phyloP scores from a whole-genome alignment of 2,113 vertebrate species.

The Machaerirhynchus nigripectus region DNA sequence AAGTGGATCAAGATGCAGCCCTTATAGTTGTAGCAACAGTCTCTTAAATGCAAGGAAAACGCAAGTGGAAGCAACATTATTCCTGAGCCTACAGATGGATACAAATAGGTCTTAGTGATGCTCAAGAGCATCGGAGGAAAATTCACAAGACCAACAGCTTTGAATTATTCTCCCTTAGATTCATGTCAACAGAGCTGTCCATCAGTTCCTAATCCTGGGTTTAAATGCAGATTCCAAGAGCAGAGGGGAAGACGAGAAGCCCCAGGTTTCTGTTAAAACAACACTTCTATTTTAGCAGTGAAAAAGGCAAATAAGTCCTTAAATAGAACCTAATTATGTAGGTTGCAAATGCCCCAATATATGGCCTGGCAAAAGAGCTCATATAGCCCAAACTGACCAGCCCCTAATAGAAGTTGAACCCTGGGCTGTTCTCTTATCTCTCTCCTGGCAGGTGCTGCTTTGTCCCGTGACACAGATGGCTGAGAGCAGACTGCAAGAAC shows the following conservation, averaged over 20 bases:
- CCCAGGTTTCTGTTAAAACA: background rate
- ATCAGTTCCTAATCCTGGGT: background rate
- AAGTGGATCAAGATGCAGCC: background rate
- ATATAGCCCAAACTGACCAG: rapidly evolving
- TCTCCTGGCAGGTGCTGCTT: background rate
- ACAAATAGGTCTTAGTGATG: background rate
- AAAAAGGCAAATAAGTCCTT: background rate
- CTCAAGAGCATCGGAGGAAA: background rate
- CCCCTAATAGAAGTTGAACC: background rate
- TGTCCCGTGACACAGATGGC: background rate
- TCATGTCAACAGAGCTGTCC: background rate
- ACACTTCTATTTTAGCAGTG: background rate
- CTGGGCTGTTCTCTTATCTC: background rate
- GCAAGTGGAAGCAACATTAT: background rate
- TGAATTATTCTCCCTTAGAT: background rate
- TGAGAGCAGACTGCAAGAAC: background rate
- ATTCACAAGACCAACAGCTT: background rate
- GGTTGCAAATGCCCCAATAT: background rate
- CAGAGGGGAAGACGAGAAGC: background rate
- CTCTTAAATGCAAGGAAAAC: background rate
- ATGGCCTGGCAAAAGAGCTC: background rate
- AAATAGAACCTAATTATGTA: background rate
- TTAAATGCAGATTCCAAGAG: background rate
- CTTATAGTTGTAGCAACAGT: background rate
- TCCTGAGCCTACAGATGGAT: background rate